A percentile compares a stretch with the other conserved stretches of the same genome.
Evolutionary conservation across 2,888 invertebrate genomes (phyloP).

Genomic region (Lutraria lutraria): DNA sequence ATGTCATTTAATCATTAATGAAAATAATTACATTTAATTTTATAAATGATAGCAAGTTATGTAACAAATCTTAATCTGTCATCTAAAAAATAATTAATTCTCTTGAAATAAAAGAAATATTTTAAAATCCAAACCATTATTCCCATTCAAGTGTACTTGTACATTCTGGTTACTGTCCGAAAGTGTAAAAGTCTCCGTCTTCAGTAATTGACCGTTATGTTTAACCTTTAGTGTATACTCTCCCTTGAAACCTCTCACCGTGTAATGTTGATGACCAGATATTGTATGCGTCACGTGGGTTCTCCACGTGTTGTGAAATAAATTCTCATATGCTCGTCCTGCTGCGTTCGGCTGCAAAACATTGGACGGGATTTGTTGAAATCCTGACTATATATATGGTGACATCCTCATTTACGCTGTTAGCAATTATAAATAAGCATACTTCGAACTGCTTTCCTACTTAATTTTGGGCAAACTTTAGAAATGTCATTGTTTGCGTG

Average conservation of each 20-base stretch:
- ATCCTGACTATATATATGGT: too few species aligned
- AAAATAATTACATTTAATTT: too few species aligned
- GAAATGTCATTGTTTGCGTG: too few species aligned
- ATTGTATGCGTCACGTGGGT: conserved; percentile 40
- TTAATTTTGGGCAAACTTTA: too few species aligned
- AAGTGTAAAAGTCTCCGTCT: conserved; percentile 42
- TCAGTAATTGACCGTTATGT: conserved; percentile 50
- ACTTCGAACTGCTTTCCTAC: too few species aligned
- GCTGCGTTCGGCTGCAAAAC: conserved; percentile 53
- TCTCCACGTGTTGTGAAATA: conserved; percentile 50
- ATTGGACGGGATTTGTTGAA: neutral
- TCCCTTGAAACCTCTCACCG: conserved; percentile 53
- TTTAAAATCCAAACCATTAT: neutral
- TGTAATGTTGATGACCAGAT: conserved; percentile 27
- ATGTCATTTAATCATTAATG: too few species aligned
- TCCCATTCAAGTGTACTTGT: conserved; percentile 37
- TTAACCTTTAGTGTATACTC: conserved; percentile 50
- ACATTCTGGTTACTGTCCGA: conserved; percentile 34
- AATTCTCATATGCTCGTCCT: conserved; percentile 45
- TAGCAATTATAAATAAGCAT: too few species aligned
- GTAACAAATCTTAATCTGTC: neutral
- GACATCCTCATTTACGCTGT: too few species aligned
- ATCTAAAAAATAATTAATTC: neutral
- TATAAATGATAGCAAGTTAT: neutral
- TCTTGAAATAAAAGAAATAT: too few species aligned